Percentiles rank a stretch among this genome's conserved stretches.
Conservation (phyloP, 2,113 vertebrate genomes). For the Odobenus rosmarus region DNA sequence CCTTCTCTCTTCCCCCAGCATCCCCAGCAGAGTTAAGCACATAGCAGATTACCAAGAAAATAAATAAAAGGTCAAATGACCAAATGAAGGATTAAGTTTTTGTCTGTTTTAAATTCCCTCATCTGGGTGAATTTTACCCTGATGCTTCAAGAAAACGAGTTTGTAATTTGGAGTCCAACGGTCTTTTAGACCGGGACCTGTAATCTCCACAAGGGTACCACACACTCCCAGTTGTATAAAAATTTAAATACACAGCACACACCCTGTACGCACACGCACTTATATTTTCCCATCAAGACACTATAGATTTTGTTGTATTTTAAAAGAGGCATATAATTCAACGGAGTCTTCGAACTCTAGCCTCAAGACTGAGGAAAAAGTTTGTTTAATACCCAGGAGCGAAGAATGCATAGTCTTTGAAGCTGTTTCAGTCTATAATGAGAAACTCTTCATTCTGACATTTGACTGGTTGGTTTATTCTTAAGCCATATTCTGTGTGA, state of each 20-base stretch:
- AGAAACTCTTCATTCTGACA: constrained; percentile 13
- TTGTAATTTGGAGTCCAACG: background rate
- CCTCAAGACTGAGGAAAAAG: background rate
- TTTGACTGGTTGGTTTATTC: background rate
- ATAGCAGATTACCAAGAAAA: background rate
- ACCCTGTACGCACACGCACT: background rate
- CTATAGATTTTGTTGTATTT: background rate
- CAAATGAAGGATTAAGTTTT: background rate
- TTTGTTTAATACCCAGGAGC: background rate
- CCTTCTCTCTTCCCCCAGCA: background rate
- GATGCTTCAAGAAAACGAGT: background rate
- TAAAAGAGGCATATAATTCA: background rate
- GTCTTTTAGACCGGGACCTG: background rate
- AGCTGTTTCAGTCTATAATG: background rate
- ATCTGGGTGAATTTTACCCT: background rate
- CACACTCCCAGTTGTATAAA: background rate
- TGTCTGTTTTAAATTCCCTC: background rate
- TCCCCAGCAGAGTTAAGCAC: background rate
- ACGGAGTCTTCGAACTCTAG: background rate
- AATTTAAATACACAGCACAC: background rate
- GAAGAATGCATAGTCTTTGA: background rate
- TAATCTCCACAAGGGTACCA: background rate
- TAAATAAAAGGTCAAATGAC: background rate
- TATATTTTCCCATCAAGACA: background rate
- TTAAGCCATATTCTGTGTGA: background rate